A percentile compares a stretch with the other conserved stretches of the same genome.
These are phyloP conservation scores for Siphonodentalium dalli DNA, from an alignment of 2,888 invertebrate genomes.

Conservation along the genomic window DNA sequence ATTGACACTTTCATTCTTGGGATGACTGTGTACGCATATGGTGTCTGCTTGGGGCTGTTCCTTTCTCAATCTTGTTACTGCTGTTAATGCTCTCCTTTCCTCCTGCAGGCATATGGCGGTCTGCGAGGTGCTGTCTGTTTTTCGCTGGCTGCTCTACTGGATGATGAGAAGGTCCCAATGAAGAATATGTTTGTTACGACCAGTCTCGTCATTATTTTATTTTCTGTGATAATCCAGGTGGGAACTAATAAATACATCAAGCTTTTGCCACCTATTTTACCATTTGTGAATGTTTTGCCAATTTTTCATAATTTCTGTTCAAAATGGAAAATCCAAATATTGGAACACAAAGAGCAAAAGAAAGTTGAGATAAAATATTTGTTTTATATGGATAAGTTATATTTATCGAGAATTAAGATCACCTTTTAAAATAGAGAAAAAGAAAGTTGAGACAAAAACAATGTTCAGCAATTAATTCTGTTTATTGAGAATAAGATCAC, in stretches of 20 bases:
- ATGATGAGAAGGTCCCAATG: constrained; percentile 34
- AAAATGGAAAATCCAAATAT: no score
- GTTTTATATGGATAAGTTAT: no score
- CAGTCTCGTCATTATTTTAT: constrained; percentile 94
- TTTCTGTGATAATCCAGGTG: constrained; percentile 93
- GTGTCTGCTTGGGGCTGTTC: neutral
- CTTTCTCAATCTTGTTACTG: neutral
- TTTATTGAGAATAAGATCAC: no score
- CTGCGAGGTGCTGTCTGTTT: constrained; percentile 70
- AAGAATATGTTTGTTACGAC: constrained; percentile 79
- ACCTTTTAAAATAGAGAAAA: no score
- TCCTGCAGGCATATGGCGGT: constrained; percentile 68
- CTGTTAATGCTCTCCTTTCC: neutral
- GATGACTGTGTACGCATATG: neutral
- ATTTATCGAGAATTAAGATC: no score
- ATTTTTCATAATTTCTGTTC: no score
- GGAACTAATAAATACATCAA: no score
- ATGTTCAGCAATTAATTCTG: no score
- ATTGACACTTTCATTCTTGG: neutral
- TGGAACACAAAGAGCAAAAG: no score
- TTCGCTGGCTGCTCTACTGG: constrained; percentile 68
- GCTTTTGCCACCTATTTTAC: neutral
- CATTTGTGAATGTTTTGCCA: neutral
- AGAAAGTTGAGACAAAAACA: no score
- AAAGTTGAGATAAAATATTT: no score